Base-by-base conservation (phyloP, 2,113 vertebrate genomes). In the Aptenodytes patagonicus region DNA sequence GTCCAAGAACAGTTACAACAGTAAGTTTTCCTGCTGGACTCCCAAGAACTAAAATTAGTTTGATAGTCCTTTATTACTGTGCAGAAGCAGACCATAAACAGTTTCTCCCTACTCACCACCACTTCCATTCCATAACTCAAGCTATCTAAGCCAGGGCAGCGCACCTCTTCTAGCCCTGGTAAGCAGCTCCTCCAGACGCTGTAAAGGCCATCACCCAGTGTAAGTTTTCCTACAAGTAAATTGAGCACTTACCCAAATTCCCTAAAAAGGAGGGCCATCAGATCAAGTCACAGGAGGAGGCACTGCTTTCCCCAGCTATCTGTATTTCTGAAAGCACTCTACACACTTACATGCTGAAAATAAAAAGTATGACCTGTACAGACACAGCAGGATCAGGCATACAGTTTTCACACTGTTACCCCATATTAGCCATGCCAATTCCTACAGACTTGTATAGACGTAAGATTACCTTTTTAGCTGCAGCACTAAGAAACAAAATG, bases 381-480 rank as follows among this genome's bases (percentile, higher is more conserved):
- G 52, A 32, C 36, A 17, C 17, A 65, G 89, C 75, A 70, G 49
- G 28, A 20, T 24, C 52, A 72, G 68, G 44, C 28, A 58, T 6
- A 10, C 6, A 9, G 8, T 4, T 64, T 18, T 36, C 57, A 34
- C 16, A 5, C 26, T n/a, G 20, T 17, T 25, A 17, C 6, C 24
- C n/a, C 9, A 1, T 1, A n/a, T 42, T 21, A 57, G 46, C 54
- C 31, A 7, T 24, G 29, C 38, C 57, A 73, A 0, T 10, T 52
- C 75, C 71, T 47, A 17, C 52, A 60, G 15, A 32, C 25, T 36
- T 26, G 24, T 28, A 68, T 8, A 65, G 49, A 26, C 42, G 7
- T 15, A 71, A 88, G 11, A 26, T 60, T 21, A 73, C 31, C 46
- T 42, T 51, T 75, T 17, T 4, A 47, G 14, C 54, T 78, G 40